A percentile compares a stretch with the other conserved stretches of the same genome.
phyloP scores from a whole-genome alignment of 2,888 invertebrate genomes.

The Agrotis exclamationis region DNA sequence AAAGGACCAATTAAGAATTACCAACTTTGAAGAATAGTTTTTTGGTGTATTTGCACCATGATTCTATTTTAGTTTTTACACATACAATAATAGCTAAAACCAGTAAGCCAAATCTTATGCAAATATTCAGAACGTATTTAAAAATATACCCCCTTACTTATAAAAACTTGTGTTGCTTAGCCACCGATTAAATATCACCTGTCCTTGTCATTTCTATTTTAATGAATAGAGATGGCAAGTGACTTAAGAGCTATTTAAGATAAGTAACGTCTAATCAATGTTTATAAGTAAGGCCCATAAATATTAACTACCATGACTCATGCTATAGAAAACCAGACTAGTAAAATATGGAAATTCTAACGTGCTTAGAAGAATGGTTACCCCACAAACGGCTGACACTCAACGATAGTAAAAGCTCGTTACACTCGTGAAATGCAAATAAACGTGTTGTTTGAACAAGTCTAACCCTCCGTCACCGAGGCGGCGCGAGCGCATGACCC shows the following conservation, averaged over 20 bases:
- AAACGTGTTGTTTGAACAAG: conserved; percentile 81
- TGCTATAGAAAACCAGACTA: conserved; percentile 12
- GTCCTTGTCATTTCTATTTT: no score
- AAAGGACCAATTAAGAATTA: no score
- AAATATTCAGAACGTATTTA: conserved; percentile 20
- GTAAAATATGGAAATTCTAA: conserved; percentile 38
- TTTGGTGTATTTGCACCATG: background rate
- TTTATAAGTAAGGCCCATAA: no score
- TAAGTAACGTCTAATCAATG: no score
- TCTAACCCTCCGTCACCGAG: conserved; percentile 70
- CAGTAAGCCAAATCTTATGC: conserved; percentile 16
- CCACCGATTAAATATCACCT: no score
- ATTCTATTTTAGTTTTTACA: background rate
- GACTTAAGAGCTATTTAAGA: no score
- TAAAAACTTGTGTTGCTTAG: no score
- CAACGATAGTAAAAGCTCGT: conserved; percentile 81
- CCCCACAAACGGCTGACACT: conserved; percentile 68
- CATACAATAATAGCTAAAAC: conserved; percentile 10
- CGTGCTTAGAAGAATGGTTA: conserved; percentile 54
- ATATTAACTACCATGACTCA: conserved; percentile 35
- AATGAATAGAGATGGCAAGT: no score
- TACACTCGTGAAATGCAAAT: conserved; percentile 85
- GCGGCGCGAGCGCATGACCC: conserved; percentile 52
- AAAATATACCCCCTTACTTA: no score
- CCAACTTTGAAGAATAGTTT: background rate